Conservation (phyloP, 1,140 invertebrate species). For the Euura lappo region DNA sequence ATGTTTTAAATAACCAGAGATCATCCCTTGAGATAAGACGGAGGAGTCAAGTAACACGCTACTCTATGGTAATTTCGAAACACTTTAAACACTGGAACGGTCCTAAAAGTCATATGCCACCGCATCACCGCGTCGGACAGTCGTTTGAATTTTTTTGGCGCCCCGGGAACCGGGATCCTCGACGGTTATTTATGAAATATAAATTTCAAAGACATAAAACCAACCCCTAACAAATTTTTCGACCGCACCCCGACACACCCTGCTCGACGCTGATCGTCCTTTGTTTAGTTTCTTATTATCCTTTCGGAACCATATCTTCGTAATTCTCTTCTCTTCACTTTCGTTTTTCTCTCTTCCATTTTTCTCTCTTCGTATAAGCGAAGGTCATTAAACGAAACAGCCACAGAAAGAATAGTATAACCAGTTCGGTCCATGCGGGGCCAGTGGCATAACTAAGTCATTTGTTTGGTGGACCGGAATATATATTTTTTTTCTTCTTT, state of each 20-base stretch:
- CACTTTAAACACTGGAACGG: background rate
- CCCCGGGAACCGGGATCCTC: background rate
- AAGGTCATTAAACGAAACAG: too few relatives aligned
- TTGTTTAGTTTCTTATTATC: too few relatives aligned
- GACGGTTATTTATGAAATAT: background rate
- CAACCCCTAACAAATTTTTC: background rate
- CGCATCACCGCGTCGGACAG: background rate
- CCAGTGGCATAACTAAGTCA: background rate
- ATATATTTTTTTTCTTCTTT: too few relatives aligned
- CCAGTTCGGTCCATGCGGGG: too few relatives aligned
- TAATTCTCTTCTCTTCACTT: background rate
- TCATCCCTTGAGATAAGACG: background rate
- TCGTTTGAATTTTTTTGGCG: background rate
- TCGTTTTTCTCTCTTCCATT: background rate
- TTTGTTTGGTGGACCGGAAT: background rate
- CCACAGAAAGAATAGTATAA: too few relatives aligned
- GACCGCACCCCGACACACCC: background rate
- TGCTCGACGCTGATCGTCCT: background rate
- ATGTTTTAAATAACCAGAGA: background rate
- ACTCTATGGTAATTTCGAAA: background rate
- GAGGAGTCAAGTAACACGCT: background rate
- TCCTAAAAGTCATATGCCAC: background rate
- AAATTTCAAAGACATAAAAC: background rate
- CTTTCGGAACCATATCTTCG: too few relatives aligned
- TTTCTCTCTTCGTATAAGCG: background rate